Percentiles rank a stretch among this genome's conserved stretches.
Evolutionary conservation across 64 coral and sea anemone species (phyloP).

Genomic region (Acropora tenuis): DNA sequence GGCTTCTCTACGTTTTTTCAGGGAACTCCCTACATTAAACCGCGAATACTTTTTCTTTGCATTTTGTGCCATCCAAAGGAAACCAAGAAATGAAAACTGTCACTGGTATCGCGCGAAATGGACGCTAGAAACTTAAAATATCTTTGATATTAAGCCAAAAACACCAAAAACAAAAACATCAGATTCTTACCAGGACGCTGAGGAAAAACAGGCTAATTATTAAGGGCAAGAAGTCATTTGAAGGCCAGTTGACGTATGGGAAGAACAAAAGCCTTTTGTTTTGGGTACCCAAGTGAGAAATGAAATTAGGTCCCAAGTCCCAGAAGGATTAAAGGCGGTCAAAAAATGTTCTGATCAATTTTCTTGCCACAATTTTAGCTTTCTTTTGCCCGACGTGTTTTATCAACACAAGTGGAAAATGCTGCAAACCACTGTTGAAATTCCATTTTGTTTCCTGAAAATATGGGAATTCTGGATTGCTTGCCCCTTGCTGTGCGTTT

Average conservation of each 20-base stretch:
- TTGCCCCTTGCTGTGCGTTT: not conserved
- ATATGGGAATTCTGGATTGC: slow-evolving; percentile 21
- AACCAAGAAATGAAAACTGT: slow-evolving; percentile 7
- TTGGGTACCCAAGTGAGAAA: not conserved
- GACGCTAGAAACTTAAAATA: slow-evolving; percentile 14
- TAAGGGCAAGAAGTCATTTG: slow-evolving; percentile 1
- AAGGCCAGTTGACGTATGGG: slow-evolving; percentile 37
- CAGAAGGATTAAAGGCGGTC: slow-evolving; percentile 2
- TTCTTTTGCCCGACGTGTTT: not conserved
- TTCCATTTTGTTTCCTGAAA: slow-evolving; percentile 34
- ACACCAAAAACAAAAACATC: slow-evolving; percentile 17
- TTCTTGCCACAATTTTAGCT: not conserved
- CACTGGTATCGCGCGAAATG: not conserved
- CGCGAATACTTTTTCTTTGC: slow-evolving; percentile 12
- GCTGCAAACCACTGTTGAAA: not conserved
- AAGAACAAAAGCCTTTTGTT: slow-evolving; percentile 40
- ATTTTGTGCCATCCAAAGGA: slow-evolving; percentile 8
- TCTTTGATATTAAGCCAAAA: slow-evolving; percentile 18
- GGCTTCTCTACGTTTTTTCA: slow-evolving; percentile 13
- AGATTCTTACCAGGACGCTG: slow-evolving; percentile 9
- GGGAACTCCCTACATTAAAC: slow-evolving; percentile 5
- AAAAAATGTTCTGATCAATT: slow-evolving; percentile 11
- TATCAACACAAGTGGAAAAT: slow-evolving; percentile 47
- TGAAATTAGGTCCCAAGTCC: slow-evolving; percentile 24
- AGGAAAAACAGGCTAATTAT: slow-evolving; percentile 2